Base-by-base conservation (phyloP, 2,888 invertebrate genomes). In the Troilus luridus region DNA sequence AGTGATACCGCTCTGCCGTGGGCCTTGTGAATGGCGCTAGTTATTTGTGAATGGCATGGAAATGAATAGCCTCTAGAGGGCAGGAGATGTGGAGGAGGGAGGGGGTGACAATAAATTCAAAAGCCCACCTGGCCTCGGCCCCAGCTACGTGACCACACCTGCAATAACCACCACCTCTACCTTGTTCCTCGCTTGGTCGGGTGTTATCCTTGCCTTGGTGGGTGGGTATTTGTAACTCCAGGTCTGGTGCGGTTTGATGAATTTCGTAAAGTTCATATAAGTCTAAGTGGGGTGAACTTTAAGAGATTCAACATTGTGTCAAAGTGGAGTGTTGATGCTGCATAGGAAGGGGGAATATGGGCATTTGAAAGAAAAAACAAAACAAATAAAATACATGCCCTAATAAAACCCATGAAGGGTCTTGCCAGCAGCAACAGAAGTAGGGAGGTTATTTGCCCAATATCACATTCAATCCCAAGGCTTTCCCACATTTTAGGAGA, bases 1-100 rank as follows among this genome's bases (percentile, higher is more conserved):
- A 77, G 27, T 77, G 72, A 77, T 77, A 77, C 72, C 41, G 41
- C 72, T 8, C 67, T 56, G 54, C 81, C 11, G 6, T 0, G n/a
- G 10, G 56, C 12, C 56, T n/a, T 56, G 21, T 58, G 85, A 85
- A 85, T 85, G 56, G 85, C 85, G 54, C 14, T 58, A 85, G 85
- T 85, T 85, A 85, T 85, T 85, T 85, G 85, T 85, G 85, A 85
- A 85, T n/a, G 85, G 85, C 21, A 56, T 85, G 56, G 14, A 85
- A 85, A 85, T 85, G 85, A 85, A 85, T 85, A 54, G 85, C 56
- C 41, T 17, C 56, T 9, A n/a, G 85, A 12, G 6, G 56, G 41
- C 41, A 41, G 41, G 41, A 41, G 41, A 41, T 41, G 41, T 41
- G 5, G 41, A 5, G 41, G 41, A 5, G 5, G 41, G 41, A 41